Percentiles rank a stretch among this genome's conserved stretches.
Evolutionary conservation across 2,888 invertebrate genomes (phyloP).

Genomic region (Perizoma affinitatum): DNA sequence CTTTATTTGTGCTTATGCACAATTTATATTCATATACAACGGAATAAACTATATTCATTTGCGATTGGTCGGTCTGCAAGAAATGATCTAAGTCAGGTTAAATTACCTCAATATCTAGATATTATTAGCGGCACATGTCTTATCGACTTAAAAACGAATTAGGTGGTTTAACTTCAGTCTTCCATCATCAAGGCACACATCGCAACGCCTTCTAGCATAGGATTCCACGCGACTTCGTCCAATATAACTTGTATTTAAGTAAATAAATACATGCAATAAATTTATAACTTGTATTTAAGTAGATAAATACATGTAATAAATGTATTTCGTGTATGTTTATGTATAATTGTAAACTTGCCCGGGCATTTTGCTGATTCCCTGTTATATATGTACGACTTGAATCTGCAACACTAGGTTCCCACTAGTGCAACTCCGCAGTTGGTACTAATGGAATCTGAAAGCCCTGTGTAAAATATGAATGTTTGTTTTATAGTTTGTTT

Average conservation of each 20-base stretch:
- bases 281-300: too few relatives aligned
- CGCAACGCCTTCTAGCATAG: conserved; percentile 45
- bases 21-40: too few relatives aligned
- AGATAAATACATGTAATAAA: too few relatives aligned
- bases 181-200: conserved; percentile 18
- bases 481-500: conserved; percentile 23
- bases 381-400: conserved; percentile 11
- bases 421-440: background rate
- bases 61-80: conserved; percentile 6
- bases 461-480: conserved; percentile 8
- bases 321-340: too few relatives aligned
- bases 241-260: conserved; percentile 45
- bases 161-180: conserved; percentile 16
- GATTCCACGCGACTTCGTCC: conserved; percentile 67
- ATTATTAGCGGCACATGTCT: conserved; percentile 1
- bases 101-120: conserved; percentile 21
- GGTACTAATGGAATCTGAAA: background rate
- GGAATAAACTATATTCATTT: too few relatives aligned
- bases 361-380: conserved; percentile 53
- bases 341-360: conserved; percentile 49
- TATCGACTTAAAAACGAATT: conserved; percentile 25
- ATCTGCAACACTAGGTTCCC: background rate
- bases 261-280: too few relatives aligned
- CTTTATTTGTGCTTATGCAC: too few relatives aligned
- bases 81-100: conserved; percentile 1